phyloP scores from a whole-genome alignment of 2,113 vertebrate species.

The Smithornis capensis region DNA sequence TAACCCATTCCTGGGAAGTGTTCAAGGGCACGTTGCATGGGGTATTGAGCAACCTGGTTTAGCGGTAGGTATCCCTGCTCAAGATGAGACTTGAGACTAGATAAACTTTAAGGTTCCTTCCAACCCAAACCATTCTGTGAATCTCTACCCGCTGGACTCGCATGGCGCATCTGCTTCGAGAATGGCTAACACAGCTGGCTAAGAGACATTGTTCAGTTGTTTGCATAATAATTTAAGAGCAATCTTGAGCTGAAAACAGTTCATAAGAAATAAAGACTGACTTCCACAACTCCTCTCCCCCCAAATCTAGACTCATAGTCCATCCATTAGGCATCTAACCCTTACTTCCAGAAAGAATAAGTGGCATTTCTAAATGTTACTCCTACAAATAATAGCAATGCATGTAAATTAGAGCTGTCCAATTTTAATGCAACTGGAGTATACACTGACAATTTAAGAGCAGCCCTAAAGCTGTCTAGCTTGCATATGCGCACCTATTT shows the following conservation, averaged over 20 bases:
- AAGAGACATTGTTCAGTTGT: background rate
- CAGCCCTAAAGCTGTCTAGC: constrained; percentile 4
- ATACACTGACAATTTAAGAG: background rate
- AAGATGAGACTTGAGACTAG: background rate
- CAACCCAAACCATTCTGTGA: background rate
- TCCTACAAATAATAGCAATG: background rate
- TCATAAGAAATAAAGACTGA: background rate
- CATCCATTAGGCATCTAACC: background rate
- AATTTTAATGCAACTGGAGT: background rate
- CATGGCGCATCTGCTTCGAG: background rate
- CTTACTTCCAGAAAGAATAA: background rate
- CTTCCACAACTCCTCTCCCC: background rate
- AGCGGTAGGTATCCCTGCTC: background rate
- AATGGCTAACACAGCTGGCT: background rate
- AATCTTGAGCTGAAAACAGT: background rate
- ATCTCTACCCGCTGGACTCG: background rate
- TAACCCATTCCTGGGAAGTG: background rate
- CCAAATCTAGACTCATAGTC: background rate
- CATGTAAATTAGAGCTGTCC: background rate
- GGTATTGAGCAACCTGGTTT: background rate
- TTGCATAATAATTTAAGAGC: background rate
- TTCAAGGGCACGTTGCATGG: background rate
- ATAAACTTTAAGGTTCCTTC: background rate
- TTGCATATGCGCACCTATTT: background rate
- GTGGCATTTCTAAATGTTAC: background rate